Conservation (phyloP, 2,113 vertebrate genomes). For the Myotis brandtii region DNA sequence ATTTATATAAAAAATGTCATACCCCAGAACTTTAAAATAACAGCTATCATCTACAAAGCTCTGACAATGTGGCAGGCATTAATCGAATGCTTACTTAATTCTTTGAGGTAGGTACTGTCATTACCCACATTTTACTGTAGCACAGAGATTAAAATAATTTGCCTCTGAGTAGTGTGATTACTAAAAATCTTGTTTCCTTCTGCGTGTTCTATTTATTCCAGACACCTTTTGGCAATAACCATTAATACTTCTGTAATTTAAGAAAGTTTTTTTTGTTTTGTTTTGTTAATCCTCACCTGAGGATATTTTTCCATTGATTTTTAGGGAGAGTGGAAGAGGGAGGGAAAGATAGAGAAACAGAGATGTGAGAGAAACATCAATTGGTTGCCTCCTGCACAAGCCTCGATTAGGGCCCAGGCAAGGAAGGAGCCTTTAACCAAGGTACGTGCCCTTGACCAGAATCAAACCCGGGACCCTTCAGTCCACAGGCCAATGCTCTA, state of each 20-base stretch:
- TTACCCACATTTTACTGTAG: neutral
- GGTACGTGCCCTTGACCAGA: too few species aligned
- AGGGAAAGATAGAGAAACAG: too few species aligned
- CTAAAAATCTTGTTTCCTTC: neutral
- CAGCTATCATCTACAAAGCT: neutral
- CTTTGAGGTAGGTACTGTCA: neutral
- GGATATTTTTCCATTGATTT: too few species aligned
- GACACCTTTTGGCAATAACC: neutral
- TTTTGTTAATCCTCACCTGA: neutral
- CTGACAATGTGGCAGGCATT: neutral
- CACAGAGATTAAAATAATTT: neutral
- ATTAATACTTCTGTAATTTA: neutral
- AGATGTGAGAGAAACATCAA: too few species aligned
- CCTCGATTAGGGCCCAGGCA: too few species aligned
- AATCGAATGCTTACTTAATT: neutral
- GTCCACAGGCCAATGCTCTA: too few species aligned
- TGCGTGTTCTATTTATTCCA: neutral
- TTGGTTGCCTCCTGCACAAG: too few species aligned
- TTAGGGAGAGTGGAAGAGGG: too few species aligned
- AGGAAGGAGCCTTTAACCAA: too few species aligned
- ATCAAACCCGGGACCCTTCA: too few species aligned
- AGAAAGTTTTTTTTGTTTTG: neutral
- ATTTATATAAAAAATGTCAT: neutral
- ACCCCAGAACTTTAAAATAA: neutral
- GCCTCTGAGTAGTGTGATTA: neutral